Evolutionary conservation across 2,797 vertebrate species (phyloP).

Genomic region (Phoxinus dragarum): DNA sequence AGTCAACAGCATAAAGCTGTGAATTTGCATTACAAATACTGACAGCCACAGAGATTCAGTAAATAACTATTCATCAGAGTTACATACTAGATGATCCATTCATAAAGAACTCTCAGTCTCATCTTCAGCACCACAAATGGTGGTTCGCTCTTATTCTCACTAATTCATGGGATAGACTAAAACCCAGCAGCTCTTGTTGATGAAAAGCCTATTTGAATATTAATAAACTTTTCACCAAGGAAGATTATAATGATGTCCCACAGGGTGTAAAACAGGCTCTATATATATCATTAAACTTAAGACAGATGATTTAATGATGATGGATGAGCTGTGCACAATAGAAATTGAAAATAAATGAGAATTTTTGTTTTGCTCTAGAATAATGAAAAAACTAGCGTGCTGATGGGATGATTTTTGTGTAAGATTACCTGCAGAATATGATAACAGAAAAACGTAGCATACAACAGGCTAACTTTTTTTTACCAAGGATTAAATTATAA

Average conservation of each 20-base stretch:
- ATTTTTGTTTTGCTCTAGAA: background rate
- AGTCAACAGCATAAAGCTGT: background rate
- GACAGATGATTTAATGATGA: background rate
- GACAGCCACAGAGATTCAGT: constrained; percentile 9
- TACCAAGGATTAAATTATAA: background rate
- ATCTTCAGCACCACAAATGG: constrained; percentile 50
- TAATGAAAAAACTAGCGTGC: background rate
- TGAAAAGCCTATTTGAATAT: background rate
- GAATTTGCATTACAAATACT: constrained; percentile 41
- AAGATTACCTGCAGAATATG: background rate
- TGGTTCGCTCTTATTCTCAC: background rate
- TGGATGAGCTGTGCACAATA: constrained; percentile 4
- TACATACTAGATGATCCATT: constrained; percentile 19
- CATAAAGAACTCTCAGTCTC: constrained; percentile 13
- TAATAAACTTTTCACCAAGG: background rate
- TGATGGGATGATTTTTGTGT: background rate
- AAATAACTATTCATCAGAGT: constrained; percentile 28
- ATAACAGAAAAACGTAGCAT: background rate
- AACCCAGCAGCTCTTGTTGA: background rate
- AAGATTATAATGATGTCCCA: background rate
- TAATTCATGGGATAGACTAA: background rate
- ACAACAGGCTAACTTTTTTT: background rate
- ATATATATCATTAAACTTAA: background rate
- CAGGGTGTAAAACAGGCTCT: background rate
- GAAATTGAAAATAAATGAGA: background rate